phyloP scores from a whole-genome alignment of 2,888 invertebrate genomes.

The Leptinotarsa haldemani region DNA sequence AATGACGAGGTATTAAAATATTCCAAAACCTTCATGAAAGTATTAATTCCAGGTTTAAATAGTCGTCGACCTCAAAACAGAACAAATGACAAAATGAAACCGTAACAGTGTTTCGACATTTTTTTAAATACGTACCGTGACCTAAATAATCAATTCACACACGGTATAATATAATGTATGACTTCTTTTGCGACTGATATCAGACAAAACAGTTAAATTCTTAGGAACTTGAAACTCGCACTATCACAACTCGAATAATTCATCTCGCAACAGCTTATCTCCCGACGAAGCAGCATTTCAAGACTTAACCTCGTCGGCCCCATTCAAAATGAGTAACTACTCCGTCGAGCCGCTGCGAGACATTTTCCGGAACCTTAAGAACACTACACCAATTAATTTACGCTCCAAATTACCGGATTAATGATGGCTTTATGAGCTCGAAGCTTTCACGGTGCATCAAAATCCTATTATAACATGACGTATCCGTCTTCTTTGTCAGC shows the following conservation, averaged over 20 bases:
- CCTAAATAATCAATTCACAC: no score
- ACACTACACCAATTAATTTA: constrained; percentile 24
- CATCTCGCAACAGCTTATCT: constrained; percentile 7
- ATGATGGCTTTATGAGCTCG: constrained; percentile 21
- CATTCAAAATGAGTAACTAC: constrained; percentile 21
- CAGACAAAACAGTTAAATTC: background rate
- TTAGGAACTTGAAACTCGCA: background rate
- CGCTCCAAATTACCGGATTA: constrained; percentile 27
- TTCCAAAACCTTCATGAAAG: no score
- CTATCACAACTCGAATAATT: constrained; percentile 3
- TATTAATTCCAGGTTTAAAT: no score
- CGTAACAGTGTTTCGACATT: no score
- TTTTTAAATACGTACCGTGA: no score
- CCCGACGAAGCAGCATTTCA: background rate
- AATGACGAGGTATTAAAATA: no score
- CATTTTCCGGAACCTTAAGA: constrained; percentile 22
- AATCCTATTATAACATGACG: constrained; percentile 14
- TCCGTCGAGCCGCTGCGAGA: background rate
- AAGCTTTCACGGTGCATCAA: constrained; percentile 18
- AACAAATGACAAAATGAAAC: no score
- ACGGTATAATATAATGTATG: no score
- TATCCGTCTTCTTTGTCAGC: constrained; percentile 7
- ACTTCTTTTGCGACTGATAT: no score
- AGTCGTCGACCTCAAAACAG: no score
- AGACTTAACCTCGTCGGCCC: constrained; percentile 6